A percentile compares a stretch with the other conserved stretches of the same genome.
Conservation (phyloP, 2,113 vertebrate species). For the Ceratotherium simum region DNA sequence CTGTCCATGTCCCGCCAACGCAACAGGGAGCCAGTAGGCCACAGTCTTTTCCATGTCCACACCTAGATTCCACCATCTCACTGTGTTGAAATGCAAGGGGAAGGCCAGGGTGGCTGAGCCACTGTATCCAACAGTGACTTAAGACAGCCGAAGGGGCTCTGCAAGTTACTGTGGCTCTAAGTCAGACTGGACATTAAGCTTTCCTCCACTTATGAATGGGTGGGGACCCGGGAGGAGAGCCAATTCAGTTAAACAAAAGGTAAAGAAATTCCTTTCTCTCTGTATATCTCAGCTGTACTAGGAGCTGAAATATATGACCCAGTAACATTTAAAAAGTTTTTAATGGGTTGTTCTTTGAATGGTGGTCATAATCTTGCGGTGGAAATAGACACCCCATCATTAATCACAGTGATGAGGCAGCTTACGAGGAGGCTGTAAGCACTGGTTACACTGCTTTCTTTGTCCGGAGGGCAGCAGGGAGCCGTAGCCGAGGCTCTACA, state of each 20-base stretch:
- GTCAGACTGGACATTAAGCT: background rate
- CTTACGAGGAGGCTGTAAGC: background rate
- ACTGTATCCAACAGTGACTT: background rate
- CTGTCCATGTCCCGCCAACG: background rate
- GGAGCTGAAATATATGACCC: background rate
- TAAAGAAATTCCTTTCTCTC: background rate
- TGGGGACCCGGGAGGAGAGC: background rate
- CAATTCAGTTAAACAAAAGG: background rate
- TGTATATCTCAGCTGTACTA: background rate
- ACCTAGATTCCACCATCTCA: background rate
- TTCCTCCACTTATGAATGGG: background rate
- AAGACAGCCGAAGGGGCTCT: background rate
- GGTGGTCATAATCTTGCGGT: background rate
- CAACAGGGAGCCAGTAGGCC: background rate
- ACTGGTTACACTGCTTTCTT: background rate
- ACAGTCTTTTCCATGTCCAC: background rate
- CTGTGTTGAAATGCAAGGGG: background rate
- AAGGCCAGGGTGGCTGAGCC: background rate
- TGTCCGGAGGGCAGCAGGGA: conserved; percentile 77
- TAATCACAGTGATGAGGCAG: background rate
- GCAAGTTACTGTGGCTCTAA: background rate
- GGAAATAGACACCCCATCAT: background rate
- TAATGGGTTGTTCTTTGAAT: background rate
- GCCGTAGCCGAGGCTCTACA: background rate
- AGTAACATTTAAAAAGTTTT: background rate